These are phyloP conservation scores for Macaca nemestrina DNA, from an alignment of 2,113 vertebrate species.

Conservation along the genomic window DNA sequence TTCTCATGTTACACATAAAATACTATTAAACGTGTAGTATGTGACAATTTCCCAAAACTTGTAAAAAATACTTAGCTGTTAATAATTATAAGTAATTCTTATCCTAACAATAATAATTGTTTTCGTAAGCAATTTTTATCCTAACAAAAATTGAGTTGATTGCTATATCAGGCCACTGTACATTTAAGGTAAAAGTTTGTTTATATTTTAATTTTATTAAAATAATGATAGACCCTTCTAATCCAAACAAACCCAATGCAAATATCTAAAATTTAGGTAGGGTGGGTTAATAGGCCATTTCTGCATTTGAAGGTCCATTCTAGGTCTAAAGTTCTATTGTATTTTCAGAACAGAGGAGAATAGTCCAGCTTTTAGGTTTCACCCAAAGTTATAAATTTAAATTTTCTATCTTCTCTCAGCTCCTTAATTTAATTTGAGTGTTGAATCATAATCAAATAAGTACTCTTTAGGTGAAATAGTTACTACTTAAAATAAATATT, in stretches of 20 bases:
- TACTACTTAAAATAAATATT: slow-evolving; percentile 4
- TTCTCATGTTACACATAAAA: not conserved
- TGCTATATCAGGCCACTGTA: not conserved
- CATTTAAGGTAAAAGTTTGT: not conserved
- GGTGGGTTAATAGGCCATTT: not conserved
- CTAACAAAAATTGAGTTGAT: not conserved
- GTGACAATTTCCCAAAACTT: not conserved
- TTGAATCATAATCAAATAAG: slow-evolving; percentile 2
- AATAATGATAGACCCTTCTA: not conserved
- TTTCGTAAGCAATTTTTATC: not conserved
- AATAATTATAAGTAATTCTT: not conserved
- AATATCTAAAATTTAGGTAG: not conserved
- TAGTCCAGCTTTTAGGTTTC: not conserved
- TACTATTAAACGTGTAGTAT: not conserved
- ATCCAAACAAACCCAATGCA: not conserved
- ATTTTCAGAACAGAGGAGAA: not conserved
- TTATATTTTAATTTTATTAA: slow-evolving; percentile 17
- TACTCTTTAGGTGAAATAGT: slow-evolving; percentile 8
- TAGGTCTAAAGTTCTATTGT: not conserved
- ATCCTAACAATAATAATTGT: not conserved
- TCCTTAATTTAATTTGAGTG: not conserved
- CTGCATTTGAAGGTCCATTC: not conserved
- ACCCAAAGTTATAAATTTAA: not conserved
- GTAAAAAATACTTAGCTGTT: not conserved
- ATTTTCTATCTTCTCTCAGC: not conserved